A percentile compares a stretch with the other conserved stretches of the same genome.
These are phyloP conservation scores for Drosophila prosaltans DNA, from an alignment of 1,140 invertebrate species.

Conservation along the genomic window DNA sequence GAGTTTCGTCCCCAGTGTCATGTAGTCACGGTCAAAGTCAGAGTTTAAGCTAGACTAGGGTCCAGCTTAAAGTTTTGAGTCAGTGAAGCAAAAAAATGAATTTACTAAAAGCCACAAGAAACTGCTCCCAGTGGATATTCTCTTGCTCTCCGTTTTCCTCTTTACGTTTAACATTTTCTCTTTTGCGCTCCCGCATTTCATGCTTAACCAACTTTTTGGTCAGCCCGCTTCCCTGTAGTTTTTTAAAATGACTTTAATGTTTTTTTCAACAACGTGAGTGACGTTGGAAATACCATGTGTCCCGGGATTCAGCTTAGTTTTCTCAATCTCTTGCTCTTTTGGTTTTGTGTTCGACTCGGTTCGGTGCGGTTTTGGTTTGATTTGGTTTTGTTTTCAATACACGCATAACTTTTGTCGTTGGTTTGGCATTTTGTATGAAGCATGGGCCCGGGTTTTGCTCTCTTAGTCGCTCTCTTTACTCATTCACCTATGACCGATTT, in stretches of 20 bases:
- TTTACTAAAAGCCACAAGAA: slow-evolving; percentile 46
- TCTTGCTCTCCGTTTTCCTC: no score
- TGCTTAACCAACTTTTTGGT: slow-evolving; percentile 10
- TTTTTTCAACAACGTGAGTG: no score
- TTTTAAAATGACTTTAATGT: no score
- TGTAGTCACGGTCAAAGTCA: no score
- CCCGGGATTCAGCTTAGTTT: no score
- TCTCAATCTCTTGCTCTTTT: no score
- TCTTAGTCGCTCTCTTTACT: background rate
- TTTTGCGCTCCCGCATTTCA: background rate
- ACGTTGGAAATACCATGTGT: no score
- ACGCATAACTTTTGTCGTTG: background rate
- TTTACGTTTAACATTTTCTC: background rate
- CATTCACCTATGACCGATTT: slow-evolving; percentile 6
- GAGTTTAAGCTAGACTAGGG: background rate
- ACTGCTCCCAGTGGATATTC: slow-evolving; percentile 25
- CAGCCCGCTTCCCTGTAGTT: no score
- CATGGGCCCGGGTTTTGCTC: background rate
- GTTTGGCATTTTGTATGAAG: background rate
- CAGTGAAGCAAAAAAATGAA: slow-evolving; percentile 67
- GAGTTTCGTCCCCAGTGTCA: slow-evolving; percentile 15
- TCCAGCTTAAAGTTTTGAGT: background rate
- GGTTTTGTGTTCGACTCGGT: no score
- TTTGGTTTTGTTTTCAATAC: background rate
- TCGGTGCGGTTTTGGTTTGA: no score